Percentiles rank a stretch among this genome's conserved stretches.
These are phyloP conservation scores for Oscarella lobularis DNA, from an alignment of 37 sponge, comb jelly and placozoan genomes.

Conservation along the genomic window DNA sequence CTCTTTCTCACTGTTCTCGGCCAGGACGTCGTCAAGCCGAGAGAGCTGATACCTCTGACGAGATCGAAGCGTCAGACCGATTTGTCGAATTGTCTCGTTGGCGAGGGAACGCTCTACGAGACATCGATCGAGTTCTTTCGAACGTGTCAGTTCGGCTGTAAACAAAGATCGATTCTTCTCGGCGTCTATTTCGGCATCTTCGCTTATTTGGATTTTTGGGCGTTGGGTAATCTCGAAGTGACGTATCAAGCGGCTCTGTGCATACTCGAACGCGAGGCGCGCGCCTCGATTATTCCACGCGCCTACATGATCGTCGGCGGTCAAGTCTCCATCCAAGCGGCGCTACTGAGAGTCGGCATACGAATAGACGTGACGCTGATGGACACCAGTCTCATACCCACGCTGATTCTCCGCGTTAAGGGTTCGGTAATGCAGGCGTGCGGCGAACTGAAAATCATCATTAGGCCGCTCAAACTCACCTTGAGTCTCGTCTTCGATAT, in stretches of 20 bases:
- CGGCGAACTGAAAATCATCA: background rate
- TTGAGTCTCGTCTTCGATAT: background rate
- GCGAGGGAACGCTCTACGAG: background rate
- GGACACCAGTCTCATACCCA: background rate
- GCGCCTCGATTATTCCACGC: background rate
- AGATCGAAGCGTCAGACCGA: background rate
- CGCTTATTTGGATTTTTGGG: background rate
- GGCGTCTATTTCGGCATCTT: background rate
- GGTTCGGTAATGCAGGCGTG: background rate
- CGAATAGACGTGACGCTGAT: background rate
- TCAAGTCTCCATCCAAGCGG: background rate
- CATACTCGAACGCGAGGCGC: background rate
- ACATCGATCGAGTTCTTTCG: background rate
- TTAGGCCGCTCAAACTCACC: background rate
- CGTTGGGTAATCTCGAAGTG: background rate
- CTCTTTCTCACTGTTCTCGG: background rate
- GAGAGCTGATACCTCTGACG: background rate
- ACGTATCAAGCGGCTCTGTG: background rate
- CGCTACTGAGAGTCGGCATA: background rate
- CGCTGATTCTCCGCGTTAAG: background rate
- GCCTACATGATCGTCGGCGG: background rate
- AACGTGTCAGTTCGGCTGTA: background rate
- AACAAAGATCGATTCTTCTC: background rate
- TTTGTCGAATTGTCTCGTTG: background rate
- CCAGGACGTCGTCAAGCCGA: background rate